These are phyloP conservation scores for Clarias pachynema DNA, from an alignment of 2,797 vertebrate species.

Conservation along the genomic window DNA sequence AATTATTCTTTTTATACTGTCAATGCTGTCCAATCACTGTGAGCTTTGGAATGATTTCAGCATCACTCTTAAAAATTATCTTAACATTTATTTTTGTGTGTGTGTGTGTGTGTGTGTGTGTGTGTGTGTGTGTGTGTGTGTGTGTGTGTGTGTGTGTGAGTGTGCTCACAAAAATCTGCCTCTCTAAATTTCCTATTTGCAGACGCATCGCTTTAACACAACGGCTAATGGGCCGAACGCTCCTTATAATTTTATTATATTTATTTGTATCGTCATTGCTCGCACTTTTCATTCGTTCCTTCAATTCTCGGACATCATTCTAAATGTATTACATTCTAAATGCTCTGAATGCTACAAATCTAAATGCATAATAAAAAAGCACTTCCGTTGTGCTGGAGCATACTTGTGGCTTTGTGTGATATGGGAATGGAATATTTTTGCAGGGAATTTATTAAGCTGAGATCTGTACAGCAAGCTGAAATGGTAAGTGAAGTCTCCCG, in stretches of 20 bases:
- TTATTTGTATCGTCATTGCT: constrained; percentile 22
- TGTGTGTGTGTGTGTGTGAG: constrained; percentile 1
- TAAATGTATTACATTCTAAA: constrained; percentile 44
- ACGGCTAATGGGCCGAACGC: constrained; percentile 30
- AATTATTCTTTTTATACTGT: background rate
- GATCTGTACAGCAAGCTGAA: constrained; percentile 14
- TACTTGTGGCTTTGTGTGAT: constrained; percentile 10
- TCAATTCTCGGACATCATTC: constrained; percentile 37
- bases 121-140: constrained; percentile 4
- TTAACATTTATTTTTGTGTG: background rate
- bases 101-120: background rate
- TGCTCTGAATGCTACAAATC: constrained; percentile 55
- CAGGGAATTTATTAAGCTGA: background rate
- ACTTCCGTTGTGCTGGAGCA: constrained; percentile 11
- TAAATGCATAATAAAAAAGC: constrained; percentile 48
- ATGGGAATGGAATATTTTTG: background rate
- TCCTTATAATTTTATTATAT: constrained; percentile 25
- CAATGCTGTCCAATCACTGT: constrained; percentile 56
- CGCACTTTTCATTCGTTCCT: background rate
- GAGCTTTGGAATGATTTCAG: constrained; percentile 48
- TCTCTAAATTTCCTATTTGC: constrained; percentile 17
- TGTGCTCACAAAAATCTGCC: constrained; percentile 4
- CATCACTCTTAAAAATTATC: constrained; percentile 22
- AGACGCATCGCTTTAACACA: background rate
- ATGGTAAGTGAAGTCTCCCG: constrained; percentile 24